Evolutionary conservation across 2,888 invertebrate species (phyloP).

Genomic region (Phaonia tiefii): DNA sequence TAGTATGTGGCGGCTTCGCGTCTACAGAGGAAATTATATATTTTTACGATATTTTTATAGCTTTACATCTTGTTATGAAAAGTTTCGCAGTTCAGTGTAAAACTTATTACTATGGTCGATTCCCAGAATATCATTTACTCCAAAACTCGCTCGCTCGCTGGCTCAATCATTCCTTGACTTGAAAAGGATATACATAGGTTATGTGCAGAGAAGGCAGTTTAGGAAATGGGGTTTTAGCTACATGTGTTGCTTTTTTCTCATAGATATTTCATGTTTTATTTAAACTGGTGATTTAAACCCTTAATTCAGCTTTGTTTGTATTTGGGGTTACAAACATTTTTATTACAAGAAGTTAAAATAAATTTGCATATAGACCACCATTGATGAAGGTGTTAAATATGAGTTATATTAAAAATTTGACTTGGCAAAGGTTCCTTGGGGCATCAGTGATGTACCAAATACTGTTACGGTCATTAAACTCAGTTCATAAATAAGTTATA

Average conservation of each 20-base stretch:
- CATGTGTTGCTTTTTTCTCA: constrained; percentile 50
- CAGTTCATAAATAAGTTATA: too few relatives aligned
- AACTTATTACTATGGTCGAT: constrained; percentile 42
- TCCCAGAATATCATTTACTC: constrained; percentile 32
- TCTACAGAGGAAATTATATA: constrained; percentile 65
- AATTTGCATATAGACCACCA: constrained; percentile 18
- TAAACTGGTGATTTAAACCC: constrained; percentile 53
- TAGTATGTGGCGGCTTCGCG: background rate
- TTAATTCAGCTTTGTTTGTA: constrained; percentile 43
- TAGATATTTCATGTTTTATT: constrained; percentile 21
- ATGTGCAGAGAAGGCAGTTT: constrained; percentile 8
- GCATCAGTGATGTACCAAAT: too few relatives aligned
- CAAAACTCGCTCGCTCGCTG: background rate
- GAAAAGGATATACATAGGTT: background rate
- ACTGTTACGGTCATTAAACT: too few relatives aligned
- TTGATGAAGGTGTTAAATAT: constrained; percentile 45
- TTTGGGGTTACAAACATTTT: constrained; percentile 35
- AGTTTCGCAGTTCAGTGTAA: constrained; percentile 45
- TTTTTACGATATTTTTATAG: constrained; percentile 67
- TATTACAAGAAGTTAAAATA: constrained; percentile 4
- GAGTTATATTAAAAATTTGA: too few relatives aligned
- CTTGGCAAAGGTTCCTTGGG: too few relatives aligned
- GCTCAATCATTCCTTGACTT: background rate
- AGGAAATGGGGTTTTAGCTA: constrained; percentile 13
- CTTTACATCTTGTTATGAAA: constrained; percentile 56